A percentile compares a stretch with the other conserved stretches of the same genome.
Conservation (phyloP, 1,140 invertebrate genomes). For the Ptiloglossa arizonensis region DNA sequence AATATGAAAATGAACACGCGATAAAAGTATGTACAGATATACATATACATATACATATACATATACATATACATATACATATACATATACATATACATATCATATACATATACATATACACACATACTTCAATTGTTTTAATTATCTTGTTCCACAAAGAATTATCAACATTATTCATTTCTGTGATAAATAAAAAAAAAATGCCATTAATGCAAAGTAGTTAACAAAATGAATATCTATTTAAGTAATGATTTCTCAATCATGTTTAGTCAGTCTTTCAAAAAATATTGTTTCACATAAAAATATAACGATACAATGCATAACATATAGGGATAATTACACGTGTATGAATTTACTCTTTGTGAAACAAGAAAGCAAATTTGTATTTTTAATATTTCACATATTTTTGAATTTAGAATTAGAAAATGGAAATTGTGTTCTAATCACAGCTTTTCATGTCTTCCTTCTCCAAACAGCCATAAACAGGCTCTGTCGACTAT, state of each 20-base stretch:
- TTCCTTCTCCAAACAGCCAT: constrained; percentile 93
- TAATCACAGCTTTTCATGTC: constrained; percentile 79
- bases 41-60: too few species aligned
- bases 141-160: constrained; percentile 34
- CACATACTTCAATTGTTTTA: neutral
- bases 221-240: neutral
- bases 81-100: constrained; percentile 10
- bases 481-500: constrained; percentile 92
- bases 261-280: constrained; percentile 21
- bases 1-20: too few species aligned
- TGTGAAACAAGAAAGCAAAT: constrained; percentile 54
- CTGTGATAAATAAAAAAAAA: neutral
- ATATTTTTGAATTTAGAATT: constrained; percentile 9
- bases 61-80: too few species aligned
- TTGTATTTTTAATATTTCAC: constrained; percentile 40
- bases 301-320: neutral
- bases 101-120: neutral
- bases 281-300: constrained; percentile 14
- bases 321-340: neutral
- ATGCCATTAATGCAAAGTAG: neutral
- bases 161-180: constrained; percentile 1
- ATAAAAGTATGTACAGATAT: constrained; percentile 35
- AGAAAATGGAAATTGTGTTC: constrained; percentile 33
- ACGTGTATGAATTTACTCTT: neutral
- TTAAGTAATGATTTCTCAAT: constrained; percentile 6